These are phyloP conservation scores for Myanophis thanlyinensis DNA, from an alignment of 2,113 vertebrate species.

Conservation along the genomic window DNA sequence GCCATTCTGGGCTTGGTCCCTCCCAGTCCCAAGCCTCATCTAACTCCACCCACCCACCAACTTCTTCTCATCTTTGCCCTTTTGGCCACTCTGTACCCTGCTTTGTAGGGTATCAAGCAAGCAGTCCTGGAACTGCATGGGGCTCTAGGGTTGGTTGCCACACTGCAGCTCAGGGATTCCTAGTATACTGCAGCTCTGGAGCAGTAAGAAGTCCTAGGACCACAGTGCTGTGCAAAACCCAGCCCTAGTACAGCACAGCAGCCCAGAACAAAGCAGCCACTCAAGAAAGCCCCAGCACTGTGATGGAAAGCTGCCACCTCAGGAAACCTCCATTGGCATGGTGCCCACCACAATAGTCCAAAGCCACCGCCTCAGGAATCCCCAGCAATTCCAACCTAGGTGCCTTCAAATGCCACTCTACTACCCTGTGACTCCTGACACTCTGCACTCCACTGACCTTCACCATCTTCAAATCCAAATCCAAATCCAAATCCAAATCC, in stretches of 20 bases:
- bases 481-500: too few relatives aligned
- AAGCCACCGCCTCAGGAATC: background rate
- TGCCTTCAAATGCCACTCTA: background rate
- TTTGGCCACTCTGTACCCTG: background rate
- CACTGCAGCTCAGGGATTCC: background rate
- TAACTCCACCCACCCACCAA: background rate
- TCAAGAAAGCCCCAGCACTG: background rate
- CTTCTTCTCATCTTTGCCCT: background rate
- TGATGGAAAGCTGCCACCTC: background rate
- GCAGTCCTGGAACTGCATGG: background rate
- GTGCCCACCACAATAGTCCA: background rate
- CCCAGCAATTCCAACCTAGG: background rate
- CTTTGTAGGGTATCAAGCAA: background rate
- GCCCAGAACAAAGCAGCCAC: background rate
- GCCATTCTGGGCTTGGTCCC: too few relatives aligned
- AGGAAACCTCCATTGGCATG: background rate
- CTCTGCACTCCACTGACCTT: too few relatives aligned
- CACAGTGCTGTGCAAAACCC: background rate
- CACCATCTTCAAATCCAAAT: too few relatives aligned
- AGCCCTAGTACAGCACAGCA: background rate
- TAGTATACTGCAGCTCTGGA: background rate
- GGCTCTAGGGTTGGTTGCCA: background rate
- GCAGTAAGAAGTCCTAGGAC: background rate
- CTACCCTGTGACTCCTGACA: background rate
- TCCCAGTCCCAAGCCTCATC: background rate